Evolutionary conservation across 2,113 vertebrate species (phyloP).

Genomic region (Ageneiosus marmoratus): DNA sequence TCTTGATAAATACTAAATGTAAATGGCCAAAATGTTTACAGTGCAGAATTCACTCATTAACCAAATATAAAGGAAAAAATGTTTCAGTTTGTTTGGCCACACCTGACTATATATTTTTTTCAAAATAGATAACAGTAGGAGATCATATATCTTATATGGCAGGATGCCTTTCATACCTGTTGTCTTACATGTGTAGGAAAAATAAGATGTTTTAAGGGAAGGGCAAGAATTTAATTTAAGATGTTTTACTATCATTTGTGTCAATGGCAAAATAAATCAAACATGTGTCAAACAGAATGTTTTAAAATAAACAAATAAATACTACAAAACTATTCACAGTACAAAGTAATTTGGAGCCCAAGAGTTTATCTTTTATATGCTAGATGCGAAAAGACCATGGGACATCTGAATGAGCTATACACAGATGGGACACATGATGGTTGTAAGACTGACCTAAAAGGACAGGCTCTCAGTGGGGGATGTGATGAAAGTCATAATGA

Average conservation of each 20-base stretch:
- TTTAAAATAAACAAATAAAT: background rate
- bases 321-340: background rate
- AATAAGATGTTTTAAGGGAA: background rate
- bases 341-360: background rate
- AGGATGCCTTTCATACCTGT: background rate
- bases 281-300: background rate
- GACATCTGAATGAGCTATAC: slow-evolving; percentile 1
- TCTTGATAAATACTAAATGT: background rate
- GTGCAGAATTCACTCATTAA: background rate
- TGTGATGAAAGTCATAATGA: slow-evolving; percentile 44
- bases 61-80: no score
- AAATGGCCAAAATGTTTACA: background rate
- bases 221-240: background rate
- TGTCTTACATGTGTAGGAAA: background rate
- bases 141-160: background rate
- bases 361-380: background rate
- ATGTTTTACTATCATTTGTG: background rate
- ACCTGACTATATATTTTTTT: background rate
- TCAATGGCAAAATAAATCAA: background rate
- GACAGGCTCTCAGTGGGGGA: slow-evolving; percentile 46
- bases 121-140: background rate
- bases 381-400: background rate
- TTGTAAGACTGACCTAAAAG: slow-evolving; percentile 36
- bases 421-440: slow-evolving; percentile 47
- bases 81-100: background rate